Evolutionary conservation across 2,797 vertebrate genomes (phyloP).

Genomic region (Gila robusta): DNA sequence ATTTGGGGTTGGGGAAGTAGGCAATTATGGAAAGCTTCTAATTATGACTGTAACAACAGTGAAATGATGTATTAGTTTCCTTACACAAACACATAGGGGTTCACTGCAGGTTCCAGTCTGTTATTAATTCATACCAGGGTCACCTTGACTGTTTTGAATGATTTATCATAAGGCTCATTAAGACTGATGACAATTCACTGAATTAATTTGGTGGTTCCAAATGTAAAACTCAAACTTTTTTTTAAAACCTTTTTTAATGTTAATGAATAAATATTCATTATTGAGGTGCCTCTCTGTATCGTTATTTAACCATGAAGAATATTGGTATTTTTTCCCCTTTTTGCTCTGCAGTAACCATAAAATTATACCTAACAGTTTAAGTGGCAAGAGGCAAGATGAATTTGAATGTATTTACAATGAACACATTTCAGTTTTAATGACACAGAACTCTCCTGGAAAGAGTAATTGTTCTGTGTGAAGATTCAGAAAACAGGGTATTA

Average conservation of each 20-base stretch:
- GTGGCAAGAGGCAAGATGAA: background rate
- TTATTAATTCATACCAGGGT: constrained; percentile 25
- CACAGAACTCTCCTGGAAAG: constrained; percentile 35
- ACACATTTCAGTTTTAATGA: constrained; percentile 50
- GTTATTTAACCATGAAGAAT: constrained; percentile 17
- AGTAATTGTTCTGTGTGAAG: constrained; percentile 45
- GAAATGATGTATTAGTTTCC: constrained; percentile 11
- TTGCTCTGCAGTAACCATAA: background rate
- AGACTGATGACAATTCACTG: background rate
- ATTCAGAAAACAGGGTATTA: constrained; percentile 42
- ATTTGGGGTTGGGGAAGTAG: background rate
- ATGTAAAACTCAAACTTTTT: background rate
- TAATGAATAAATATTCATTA: constrained; percentile 41
- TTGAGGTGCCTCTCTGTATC: constrained; percentile 12
- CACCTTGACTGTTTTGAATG: constrained; percentile 29
- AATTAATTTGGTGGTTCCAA: constrained; percentile 9
- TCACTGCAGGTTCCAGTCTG: constrained; percentile 22
- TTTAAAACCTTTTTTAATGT: background rate
- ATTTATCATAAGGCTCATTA: constrained; percentile 24
- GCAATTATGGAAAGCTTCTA: background rate
- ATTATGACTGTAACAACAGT: constrained; percentile 4
- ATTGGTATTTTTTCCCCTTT: constrained; percentile 25
- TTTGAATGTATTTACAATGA: constrained; percentile 45
- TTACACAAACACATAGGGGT: background rate
- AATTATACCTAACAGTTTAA: constrained; percentile 41